phyloP scores from a whole-genome alignment of 2,113 vertebrate species.

The Phodopus roborovskii region DNA sequence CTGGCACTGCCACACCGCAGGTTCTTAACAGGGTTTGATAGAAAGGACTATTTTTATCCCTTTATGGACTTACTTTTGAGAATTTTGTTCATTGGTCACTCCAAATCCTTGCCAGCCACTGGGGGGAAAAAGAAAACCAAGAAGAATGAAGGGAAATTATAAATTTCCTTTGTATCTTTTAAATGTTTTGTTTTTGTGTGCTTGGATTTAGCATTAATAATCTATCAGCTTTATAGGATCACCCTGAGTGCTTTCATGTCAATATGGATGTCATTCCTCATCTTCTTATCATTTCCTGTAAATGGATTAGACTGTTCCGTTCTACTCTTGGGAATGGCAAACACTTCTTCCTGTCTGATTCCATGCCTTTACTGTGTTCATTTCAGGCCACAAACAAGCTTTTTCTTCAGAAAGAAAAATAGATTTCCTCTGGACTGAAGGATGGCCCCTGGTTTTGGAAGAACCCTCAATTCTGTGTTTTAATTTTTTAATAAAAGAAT shows the following conservation, averaged over 20 bases:
- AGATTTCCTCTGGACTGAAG: slow-evolving; percentile 72
- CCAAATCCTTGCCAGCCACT: neutral
- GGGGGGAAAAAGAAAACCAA: slow-evolving; percentile 12
- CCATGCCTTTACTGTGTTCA: slow-evolving; percentile 18
- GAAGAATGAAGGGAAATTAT: slow-evolving; percentile 38
- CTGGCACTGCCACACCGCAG: neutral
- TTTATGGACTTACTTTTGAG: neutral
- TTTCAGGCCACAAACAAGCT: slow-evolving; percentile 36
- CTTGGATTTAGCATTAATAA: slow-evolving; percentile 57
- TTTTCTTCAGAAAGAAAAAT: slow-evolving; percentile 61
- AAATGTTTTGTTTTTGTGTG: slow-evolving; percentile 47
- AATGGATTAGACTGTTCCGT: slow-evolving; percentile 53
- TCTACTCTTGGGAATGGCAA: slow-evolving; percentile 57
- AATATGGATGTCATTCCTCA: slow-evolving; percentile 43
- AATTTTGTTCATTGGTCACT: neutral
- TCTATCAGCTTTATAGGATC: slow-evolving; percentile 24
- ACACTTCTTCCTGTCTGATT: slow-evolving; percentile 63
- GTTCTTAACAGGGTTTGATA: neutral
- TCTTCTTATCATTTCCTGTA: slow-evolving; percentile 73
- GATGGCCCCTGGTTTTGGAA: slow-evolving; percentile 37
- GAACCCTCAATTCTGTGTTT: slow-evolving; percentile 28
- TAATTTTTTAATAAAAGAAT: slow-evolving; percentile 58
- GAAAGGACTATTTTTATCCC: neutral
- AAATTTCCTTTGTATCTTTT: slow-evolving; percentile 28
- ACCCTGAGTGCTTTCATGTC: slow-evolving; percentile 70